phyloP scores from a whole-genome alignment of 2,113 vertebrate species.

The Cyanoderma ruficeps region DNA sequence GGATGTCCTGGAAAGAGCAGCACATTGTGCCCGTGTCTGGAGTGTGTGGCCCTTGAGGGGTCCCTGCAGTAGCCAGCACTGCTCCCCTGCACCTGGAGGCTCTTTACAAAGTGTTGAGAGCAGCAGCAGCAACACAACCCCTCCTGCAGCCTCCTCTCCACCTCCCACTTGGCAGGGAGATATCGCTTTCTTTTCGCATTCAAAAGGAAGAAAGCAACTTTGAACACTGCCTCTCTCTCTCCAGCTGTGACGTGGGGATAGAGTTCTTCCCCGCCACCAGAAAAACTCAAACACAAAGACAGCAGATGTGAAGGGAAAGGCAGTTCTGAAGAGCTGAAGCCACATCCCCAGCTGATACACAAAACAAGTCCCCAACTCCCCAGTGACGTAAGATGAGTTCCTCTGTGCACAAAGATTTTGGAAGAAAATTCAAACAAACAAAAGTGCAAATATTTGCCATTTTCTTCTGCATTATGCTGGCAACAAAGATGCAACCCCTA shows the following conservation, averaged over 20 bases:
- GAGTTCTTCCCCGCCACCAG: neutral
- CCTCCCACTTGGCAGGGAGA: neutral
- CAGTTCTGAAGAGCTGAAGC: neutral
- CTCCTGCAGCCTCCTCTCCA: neutral
- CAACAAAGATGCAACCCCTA: neutral
- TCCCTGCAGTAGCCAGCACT: rapidly evolving
- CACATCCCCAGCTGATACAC: neutral
- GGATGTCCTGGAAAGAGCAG: neutral
- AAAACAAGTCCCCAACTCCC: neutral
- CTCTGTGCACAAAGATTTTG: neutral
- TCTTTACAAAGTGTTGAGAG: neutral
- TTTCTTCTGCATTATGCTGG: neutral
- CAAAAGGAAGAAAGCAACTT: neutral
- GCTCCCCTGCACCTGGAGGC: neutral
- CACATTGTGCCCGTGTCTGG: neutral
- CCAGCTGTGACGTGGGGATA: neutral
- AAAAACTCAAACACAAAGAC: neutral
- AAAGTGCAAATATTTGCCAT: neutral
- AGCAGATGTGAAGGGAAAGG: neutral
- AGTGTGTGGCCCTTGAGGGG: neutral
- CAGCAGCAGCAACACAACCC: neutral
- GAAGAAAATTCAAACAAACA: neutral
- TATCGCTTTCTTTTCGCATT: neutral
- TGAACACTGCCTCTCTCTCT: neutral
- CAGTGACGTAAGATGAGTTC: rapidly evolving